Conservation (phyloP, 2,888 invertebrate genomes). For the Galerucella pusilla region DNA sequence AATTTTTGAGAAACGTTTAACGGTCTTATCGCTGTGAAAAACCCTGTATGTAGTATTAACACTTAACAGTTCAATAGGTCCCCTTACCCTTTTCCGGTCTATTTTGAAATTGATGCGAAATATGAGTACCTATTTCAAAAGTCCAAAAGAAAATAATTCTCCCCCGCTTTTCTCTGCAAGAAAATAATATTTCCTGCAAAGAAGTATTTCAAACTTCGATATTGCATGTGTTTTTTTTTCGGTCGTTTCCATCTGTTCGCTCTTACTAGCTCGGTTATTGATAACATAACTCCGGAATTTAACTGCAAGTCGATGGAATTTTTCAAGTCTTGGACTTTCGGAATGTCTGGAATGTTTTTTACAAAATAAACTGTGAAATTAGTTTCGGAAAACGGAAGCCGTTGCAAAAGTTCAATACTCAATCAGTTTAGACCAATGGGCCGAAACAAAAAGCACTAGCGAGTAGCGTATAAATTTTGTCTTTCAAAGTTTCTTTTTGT, state of each 20-base stretch:
- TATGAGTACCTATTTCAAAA: constrained; percentile 12
- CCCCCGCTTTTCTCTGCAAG: constrained; percentile 4
- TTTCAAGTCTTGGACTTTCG: constrained; percentile 23
- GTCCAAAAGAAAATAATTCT: constrained; percentile 31
- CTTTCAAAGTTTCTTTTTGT: too few relatives aligned
- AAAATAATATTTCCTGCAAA: constrained; percentile 5
- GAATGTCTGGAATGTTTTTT: constrained; percentile 29
- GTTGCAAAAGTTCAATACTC: constrained; percentile 26
- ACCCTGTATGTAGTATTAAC: background rate
- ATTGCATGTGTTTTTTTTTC: constrained; percentile 22
- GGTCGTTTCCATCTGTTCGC: background rate
- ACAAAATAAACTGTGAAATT: constrained; percentile 24
- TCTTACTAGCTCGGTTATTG: constrained; percentile 27
- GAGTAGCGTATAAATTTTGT: background rate
- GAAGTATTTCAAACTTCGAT: constrained; percentile 28
- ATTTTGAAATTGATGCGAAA: constrained; percentile 23
- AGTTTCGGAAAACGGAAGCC: constrained; percentile 22
- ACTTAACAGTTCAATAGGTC: constrained; percentile 7
- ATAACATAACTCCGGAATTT: constrained; percentile 32
- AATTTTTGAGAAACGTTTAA: too few relatives aligned
- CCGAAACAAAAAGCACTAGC: constrained; percentile 22
- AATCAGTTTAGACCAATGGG: constrained; percentile 20
- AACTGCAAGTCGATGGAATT: constrained; percentile 32
- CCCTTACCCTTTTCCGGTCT: constrained; percentile 1
- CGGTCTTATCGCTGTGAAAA: too few relatives aligned